Evolutionary conservation across 2,113 vertebrate genomes (phyloP), one percentile per base, ranked within the genome.

Genomic region (Psammodynastes pulverulentus): DNA sequence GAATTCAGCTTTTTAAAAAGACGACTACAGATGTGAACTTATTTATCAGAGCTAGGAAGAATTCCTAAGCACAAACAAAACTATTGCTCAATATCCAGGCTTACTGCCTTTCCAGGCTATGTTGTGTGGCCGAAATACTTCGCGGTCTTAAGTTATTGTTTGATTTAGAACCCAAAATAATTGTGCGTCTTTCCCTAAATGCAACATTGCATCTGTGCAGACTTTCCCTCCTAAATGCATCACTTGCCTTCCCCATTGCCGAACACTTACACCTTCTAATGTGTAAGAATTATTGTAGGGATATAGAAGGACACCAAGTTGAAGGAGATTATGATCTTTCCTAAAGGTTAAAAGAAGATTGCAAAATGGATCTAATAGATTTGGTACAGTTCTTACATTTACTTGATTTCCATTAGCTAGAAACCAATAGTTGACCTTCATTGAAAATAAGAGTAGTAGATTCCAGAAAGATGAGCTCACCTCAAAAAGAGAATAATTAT

Each of bases 31-130:
- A 13, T 88, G 46, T 34, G 56, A 21, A 8, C 10, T 58, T 9
- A 87, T 90, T 92, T 92, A 54, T 92, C 87, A 58, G 86, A 54
- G 84, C 86, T 48, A 84, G 86, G 46, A 84, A 92, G 72, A 88
- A 88, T 19, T 88, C 72, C 34, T 43, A 79, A 87, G 24, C 46
- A 53, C 46, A n/a, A 89, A 93, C 9, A 90, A 56, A 90, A 86
- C 23, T 90, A 87, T 52, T 19, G 49, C 85, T 79, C 5, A 23
- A 19, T 46, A 23, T 43, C 29, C 43, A 88, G 62, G 19, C 88
- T 5, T 5, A 3, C 58, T 93, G 62, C 12, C 1, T 23, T 2
- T 0, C 5, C 9, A 67, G 43, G 24, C 43, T 34, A 26, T 23
- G 8, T 9, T 23, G 67, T 13, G 3, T 84, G 0, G 0, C 34